phyloP scores from a whole-genome alignment of 1,140 invertebrate genomes.

The Brachionus manjavacas region DNA sequence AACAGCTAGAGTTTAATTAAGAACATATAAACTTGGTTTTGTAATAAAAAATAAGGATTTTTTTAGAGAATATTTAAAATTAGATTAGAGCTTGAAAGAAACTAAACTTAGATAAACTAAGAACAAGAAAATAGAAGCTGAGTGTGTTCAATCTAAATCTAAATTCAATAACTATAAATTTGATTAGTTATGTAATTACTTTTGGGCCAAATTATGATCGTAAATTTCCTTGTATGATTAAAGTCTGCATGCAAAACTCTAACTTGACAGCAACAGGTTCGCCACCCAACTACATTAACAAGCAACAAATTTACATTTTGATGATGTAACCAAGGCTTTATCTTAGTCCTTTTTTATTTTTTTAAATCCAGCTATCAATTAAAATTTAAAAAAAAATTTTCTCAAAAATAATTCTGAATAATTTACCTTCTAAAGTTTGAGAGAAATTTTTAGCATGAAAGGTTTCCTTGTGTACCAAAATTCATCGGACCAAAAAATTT shows the following conservation, averaged over 20 bases:
- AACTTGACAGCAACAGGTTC: background rate
- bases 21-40: background rate
- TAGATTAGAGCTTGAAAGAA: conserved; percentile 16
- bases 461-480: too few relatives aligned
- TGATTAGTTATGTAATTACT: conserved; percentile 36
- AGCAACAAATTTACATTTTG: background rate
- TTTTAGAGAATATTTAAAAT: conserved; percentile 9
- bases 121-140: background rate
- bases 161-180: conserved; percentile 34
- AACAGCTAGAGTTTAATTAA: conserved; percentile 20
- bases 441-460: background rate
- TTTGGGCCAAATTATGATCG: background rate
- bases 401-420: background rate
- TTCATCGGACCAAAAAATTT: background rate
- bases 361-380: background rate
- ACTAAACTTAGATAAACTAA: background rate
- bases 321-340: background rate
- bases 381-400: background rate
- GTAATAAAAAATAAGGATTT: conserved; percentile 13
- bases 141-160: background rate
- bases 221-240: background rate
- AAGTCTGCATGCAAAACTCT: background rate
- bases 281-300: background rate
- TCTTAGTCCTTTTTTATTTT: background rate
- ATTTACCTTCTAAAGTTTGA: background rate